Evolutionary conservation across 2,888 invertebrate genomes (phyloP).

Genomic region (Pherbina coryleti): DNA sequence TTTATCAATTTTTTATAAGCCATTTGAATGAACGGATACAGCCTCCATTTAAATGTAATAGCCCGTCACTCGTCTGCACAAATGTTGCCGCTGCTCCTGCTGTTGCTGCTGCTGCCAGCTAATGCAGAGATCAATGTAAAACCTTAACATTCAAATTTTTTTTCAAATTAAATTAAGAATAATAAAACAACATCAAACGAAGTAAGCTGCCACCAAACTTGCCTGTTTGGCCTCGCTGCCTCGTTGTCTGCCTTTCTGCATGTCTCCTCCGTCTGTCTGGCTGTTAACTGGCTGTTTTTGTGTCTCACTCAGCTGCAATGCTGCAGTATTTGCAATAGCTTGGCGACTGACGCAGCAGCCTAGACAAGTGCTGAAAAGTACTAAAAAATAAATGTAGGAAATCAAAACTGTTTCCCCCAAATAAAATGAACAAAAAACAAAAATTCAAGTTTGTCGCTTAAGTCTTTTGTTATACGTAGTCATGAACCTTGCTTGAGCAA

Average conservation of each 20-base stretch:
- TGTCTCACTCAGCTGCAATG: background rate
- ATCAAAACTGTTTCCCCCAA: constrained; percentile 11
- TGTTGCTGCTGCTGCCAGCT: background rate
- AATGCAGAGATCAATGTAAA: constrained; percentile 15
- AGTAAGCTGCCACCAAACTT: background rate
- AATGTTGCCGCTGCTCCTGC: constrained; percentile 1
- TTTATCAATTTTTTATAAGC: background rate
- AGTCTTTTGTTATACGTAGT: constrained; percentile 38
- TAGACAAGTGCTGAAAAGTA: constrained; percentile 26
- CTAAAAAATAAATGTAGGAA: constrained; percentile 31
- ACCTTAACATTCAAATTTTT: constrained; percentile 53
- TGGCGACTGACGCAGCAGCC: background rate
- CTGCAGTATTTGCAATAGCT: too few species aligned
- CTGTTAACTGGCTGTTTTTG: background rate
- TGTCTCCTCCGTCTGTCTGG: background rate
- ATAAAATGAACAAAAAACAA: background rate
- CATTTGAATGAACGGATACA: background rate
- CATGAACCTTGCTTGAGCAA: constrained; percentile 4
- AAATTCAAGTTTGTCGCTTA: constrained; percentile 44
- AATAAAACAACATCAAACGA: background rate
- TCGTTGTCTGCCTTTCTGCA: background rate
- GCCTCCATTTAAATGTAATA: background rate
- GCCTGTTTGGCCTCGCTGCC: background rate
- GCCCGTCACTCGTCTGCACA: background rate
- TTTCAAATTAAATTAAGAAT: background rate